Evolutionary conservation across 2,797 vertebrate genomes (phyloP).

Genomic region (Myotis findleyi): DNA sequence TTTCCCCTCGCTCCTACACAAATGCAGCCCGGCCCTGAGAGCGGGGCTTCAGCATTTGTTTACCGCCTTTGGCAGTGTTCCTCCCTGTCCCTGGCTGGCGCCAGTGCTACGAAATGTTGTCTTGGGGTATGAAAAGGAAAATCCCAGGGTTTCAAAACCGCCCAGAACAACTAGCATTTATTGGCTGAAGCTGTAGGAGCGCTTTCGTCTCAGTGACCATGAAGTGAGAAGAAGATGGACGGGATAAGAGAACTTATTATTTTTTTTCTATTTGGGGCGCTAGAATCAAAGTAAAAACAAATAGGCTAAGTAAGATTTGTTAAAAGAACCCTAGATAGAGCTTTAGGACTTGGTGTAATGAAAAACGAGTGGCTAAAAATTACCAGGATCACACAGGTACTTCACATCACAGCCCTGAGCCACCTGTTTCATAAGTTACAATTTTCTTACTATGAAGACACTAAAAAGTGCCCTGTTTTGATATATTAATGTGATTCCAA

Average conservation of each 20-base stretch:
- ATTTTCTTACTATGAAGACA: not conserved
- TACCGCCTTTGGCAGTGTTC: not conserved
- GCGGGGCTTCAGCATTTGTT: not conserved
- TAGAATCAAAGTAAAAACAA: not conserved
- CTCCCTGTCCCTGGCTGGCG: not conserved
- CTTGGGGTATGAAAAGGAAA: constrained; percentile 12
- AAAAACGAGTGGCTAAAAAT: not conserved
- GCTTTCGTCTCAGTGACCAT: not conserved
- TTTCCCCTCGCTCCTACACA: not conserved
- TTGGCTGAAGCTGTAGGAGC: not conserved
- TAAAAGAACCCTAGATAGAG: not conserved
- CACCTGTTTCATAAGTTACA: not conserved
- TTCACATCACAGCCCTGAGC: not conserved
- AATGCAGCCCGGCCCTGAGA: no score
- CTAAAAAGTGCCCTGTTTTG: not conserved
- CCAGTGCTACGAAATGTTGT: not conserved
- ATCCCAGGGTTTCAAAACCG: not conserved
- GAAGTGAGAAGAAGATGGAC: not conserved
- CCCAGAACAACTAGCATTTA: not conserved
- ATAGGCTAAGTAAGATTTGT: not conserved
- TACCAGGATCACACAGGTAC: not conserved
- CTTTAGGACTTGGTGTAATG: constrained; percentile 17
- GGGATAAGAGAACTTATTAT: not conserved
- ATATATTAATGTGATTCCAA: not conserved
- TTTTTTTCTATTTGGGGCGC: not conserved